A percentile compares a stretch with the other conserved stretches of the same genome.
These are phyloP conservation scores for Xylocampa areola DNA, from an alignment of 2,888 invertebrate species.

Conservation along the genomic window DNA sequence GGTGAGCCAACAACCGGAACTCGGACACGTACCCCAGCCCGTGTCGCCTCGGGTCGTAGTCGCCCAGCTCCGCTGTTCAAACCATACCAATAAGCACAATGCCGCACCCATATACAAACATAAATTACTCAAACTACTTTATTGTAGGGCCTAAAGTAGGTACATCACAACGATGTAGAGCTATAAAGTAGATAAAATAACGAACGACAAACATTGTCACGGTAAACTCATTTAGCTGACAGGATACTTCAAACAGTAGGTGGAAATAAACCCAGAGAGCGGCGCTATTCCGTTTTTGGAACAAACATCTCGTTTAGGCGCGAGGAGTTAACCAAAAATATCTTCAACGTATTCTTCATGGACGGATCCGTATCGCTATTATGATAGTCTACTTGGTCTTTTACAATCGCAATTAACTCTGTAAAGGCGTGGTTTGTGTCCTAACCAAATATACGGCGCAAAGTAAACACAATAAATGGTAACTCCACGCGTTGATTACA, in stretches of 20 bases:
- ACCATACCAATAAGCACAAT: slow-evolving; percentile 28
- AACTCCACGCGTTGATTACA: slow-evolving; percentile 55
- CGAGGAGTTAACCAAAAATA: slow-evolving; percentile 66
- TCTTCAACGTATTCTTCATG: slow-evolving; percentile 55
- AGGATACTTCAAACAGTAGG: slow-evolving; percentile 73
- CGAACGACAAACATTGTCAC: slow-evolving; percentile 67
- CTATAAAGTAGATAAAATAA: slow-evolving; percentile 64
- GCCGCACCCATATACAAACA: slow-evolving; percentile 30
- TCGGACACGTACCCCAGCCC: slow-evolving; percentile 97
- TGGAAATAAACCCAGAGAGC: slow-evolving; percentile 73
- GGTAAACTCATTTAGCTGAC: slow-evolving; percentile 71
- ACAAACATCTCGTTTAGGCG: slow-evolving; percentile 69
- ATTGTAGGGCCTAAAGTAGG: slow-evolving; percentile 47
- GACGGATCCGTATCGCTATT: slow-evolving; percentile 53
- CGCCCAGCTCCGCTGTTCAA: slow-evolving; percentile 96
- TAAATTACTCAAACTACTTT: slow-evolving; percentile 45
- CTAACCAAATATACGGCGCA: slow-evolving; percentile 74
- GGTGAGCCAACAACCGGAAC: slow-evolving; percentile 97
- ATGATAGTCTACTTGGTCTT: slow-evolving; percentile 48
- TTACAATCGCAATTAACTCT: slow-evolving; percentile 72
- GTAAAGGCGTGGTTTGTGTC: slow-evolving; percentile 67
- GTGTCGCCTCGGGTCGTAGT: slow-evolving; percentile 97
- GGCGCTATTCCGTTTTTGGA: slow-evolving; percentile 70
- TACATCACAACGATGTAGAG: slow-evolving; percentile 52
- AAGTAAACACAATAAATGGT: slow-evolving; percentile 64